A percentile compares a stretch with the other conserved stretches of the same genome.
Conservation (phyloP, 2,113 vertebrate genomes). For the Piprites chloris region DNA sequence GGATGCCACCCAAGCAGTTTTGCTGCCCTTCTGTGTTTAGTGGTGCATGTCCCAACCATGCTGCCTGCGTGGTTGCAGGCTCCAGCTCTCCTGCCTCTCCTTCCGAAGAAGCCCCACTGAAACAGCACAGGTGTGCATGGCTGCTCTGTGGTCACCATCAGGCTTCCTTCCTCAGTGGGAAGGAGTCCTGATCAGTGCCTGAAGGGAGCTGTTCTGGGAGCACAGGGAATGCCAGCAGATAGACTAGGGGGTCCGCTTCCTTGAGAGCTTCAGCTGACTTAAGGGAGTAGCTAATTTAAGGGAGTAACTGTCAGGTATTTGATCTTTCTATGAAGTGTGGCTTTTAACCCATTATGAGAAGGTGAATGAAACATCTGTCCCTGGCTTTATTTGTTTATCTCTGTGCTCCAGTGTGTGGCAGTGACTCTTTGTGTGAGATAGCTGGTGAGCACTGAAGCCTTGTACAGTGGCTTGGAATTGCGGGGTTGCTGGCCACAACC, state of each 20-base stretch:
- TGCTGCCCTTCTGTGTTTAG: fast-evolving
- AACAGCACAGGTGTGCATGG: background rate
- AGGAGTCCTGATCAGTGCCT: background rate
- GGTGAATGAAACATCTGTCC: background rate
- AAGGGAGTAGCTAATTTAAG: background rate
- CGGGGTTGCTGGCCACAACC: background rate
- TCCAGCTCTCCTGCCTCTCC: background rate
- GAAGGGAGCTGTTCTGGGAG: background rate
- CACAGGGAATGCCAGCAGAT: background rate
- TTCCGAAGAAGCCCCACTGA: background rate
- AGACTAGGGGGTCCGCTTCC: background rate
- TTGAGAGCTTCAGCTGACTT: background rate
- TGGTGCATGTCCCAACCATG: fast-evolving
- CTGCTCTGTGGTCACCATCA: background rate
- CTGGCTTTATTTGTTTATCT: background rate
- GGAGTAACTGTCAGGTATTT: background rate
- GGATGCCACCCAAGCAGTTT: background rate
- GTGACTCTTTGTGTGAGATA: background rate
- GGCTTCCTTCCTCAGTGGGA: slow-evolving; percentile 24
- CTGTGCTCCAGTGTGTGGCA: background rate
- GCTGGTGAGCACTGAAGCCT: background rate
- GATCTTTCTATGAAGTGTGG: background rate
- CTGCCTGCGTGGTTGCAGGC: background rate
- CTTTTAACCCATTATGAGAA: background rate
- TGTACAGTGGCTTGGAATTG: background rate